Evolutionary conservation across 23 tunicate species (phyloP).

Genomic region (Aplidium turbinatum): DNA sequence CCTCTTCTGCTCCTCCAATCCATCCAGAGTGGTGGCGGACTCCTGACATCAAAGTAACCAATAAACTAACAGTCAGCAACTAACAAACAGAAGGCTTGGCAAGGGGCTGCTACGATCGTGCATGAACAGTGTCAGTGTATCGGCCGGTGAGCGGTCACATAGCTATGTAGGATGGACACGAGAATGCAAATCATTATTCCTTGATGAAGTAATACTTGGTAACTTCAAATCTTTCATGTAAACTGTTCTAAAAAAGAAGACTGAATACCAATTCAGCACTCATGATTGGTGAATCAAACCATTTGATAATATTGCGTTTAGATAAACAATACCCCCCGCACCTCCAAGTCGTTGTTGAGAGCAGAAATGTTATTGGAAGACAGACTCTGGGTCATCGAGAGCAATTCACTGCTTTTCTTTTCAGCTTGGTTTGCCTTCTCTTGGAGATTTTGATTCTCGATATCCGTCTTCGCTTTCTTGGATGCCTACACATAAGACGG

Average conservation of each 20-base stretch:
- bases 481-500: conserved; percentile 41
- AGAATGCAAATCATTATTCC: background rate
- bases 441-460: conserved; percentile 29
- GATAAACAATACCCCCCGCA: too few relatives aligned
- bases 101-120: too few relatives aligned
- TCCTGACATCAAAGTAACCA: too few relatives aligned
- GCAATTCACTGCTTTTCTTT: conserved; percentile 21
- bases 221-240: background rate
- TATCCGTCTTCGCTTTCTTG: conserved; percentile 30
- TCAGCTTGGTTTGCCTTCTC: conserved; percentile 37
- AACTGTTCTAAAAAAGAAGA: background rate
- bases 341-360: conserved; percentile 21
- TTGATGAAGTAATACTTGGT: too few relatives aligned
- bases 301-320: too few relatives aligned
- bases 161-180: too few relatives aligned
- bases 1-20: background rate
- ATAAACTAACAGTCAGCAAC: too few relatives aligned
- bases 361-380: background rate
- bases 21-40: background rate
- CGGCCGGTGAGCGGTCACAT: too few relatives aligned
- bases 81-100: too few relatives aligned
- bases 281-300: too few relatives aligned
- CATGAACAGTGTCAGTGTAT: too few relatives aligned
- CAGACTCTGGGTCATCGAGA: conserved; percentile 27
- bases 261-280: too few relatives aligned